Conservation (phyloP, 2,113 vertebrate species). For the Phylloscopus trochiloides region DNA sequence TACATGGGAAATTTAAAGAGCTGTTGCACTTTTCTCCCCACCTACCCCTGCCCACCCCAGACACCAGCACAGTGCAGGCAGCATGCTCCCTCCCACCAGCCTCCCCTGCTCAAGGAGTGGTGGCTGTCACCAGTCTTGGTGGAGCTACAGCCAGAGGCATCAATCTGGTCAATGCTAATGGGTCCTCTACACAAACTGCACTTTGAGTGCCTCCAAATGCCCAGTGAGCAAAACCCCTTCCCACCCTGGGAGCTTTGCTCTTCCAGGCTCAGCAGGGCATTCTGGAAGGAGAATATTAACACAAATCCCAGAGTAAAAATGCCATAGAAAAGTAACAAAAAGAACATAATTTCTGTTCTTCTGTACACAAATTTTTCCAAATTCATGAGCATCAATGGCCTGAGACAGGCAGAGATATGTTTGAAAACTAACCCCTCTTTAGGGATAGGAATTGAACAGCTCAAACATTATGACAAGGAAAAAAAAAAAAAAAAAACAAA, state of each 20-base stretch:
- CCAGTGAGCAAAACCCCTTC: neutral
- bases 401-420: neutral
- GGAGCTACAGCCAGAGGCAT: accelerated
- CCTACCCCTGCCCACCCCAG: neutral
- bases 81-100: accelerated
- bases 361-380: neutral
- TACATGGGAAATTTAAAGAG: neutral
- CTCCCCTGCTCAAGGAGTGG: neutral
- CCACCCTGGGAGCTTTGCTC: neutral
- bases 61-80: neutral
- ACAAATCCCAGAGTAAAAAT: neutral
- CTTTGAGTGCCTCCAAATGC: neutral
- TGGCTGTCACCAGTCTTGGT: neutral
- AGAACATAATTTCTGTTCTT: neutral
- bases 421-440: neutral
- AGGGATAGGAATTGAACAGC: neutral
- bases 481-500: neutral
- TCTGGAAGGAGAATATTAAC: neutral
- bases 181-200: neutral
- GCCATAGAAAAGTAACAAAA: neutral
- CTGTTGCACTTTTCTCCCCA: neutral
- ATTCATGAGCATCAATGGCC: neutral
- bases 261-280: neutral
- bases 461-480: neutral
- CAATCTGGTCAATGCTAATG: neutral